phyloP scores from a whole-genome alignment of 2,888 invertebrate species.

The Lycocerus yunnanus region DNA sequence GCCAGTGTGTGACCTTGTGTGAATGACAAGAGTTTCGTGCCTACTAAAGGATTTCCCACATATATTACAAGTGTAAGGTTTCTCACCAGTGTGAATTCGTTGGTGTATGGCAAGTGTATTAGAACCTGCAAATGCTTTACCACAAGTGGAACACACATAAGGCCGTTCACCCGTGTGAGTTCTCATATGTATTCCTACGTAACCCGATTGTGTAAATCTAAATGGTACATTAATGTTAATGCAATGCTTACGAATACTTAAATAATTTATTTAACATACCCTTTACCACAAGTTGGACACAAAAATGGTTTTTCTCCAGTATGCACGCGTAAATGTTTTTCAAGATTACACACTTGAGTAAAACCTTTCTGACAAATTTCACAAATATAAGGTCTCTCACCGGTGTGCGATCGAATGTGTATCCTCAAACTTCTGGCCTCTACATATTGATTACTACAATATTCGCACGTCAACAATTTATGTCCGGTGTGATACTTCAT shows the following conservation, averaged over 20 bases:
- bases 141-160: constrained; percentile 54
- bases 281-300: constrained; percentile 55
- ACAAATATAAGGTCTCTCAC: constrained; percentile 55
- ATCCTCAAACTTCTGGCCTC: constrained; percentile 56
- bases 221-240: neutral
- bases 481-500: constrained; percentile 60
- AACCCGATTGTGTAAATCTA: constrained; percentile 56
- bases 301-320: constrained; percentile 55
- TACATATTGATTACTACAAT: constrained; percentile 57
- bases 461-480: constrained; percentile 56
- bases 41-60: constrained; percentile 54
- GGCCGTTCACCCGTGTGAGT: constrained; percentile 56
- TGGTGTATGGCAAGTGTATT: constrained; percentile 55
- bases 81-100: constrained; percentile 54
- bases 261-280: constrained; percentile 39
- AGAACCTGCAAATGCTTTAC: constrained; percentile 56
- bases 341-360: constrained; percentile 55
- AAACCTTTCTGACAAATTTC: constrained; percentile 54
- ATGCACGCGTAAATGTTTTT: constrained; percentile 55
- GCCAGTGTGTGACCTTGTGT: constrained; percentile 54
- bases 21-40: constrained; percentile 53
- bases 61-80: constrained; percentile 51
- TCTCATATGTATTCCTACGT: constrained; percentile 56
- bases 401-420: constrained; percentile 55
- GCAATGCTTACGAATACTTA: neutral